Evolutionary conservation across 2,113 vertebrate genomes (phyloP).

Genomic region (Petaurus breviceps): DNA sequence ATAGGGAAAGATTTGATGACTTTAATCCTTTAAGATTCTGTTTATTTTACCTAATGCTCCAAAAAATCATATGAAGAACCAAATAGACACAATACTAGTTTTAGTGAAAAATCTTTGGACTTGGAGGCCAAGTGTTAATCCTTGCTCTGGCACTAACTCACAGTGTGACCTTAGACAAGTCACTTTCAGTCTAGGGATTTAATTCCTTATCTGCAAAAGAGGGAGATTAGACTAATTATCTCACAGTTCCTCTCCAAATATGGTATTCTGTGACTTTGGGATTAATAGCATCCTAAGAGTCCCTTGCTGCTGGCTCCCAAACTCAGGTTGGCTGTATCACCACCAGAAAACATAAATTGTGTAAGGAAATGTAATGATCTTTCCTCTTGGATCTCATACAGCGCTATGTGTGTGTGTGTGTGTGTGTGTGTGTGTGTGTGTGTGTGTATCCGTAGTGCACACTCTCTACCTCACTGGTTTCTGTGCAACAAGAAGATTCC

Average conservation of each 20-base stretch:
- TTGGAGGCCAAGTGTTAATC: neutral
- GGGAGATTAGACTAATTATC: neutral
- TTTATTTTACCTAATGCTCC: neutral
- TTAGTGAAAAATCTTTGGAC: neutral
- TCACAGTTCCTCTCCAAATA: neutral
- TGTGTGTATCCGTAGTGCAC: too few relatives aligned
- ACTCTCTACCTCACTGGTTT: neutral
- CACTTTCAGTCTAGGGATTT: neutral
- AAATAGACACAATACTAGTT: neutral
- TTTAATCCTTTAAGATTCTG: neutral
- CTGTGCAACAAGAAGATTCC: neutral
- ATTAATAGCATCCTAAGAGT: neutral
- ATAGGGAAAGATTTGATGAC: neutral
- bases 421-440: too few relatives aligned
- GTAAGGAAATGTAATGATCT: neutral
- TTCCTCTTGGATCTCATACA: neutral
- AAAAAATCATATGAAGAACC: neutral
- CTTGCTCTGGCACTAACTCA: neutral
- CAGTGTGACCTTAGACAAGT: neutral
- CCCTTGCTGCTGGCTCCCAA: neutral
- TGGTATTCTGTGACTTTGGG: neutral
- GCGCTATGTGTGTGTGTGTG: too few relatives aligned
- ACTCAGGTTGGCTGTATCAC: neutral
- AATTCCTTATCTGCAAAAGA: neutral
- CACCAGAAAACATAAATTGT: neutral